These are phyloP conservation scores for Gambusia holbrooki DNA, from an alignment of 2,113 vertebrate species.

Conservation along the genomic window DNA sequence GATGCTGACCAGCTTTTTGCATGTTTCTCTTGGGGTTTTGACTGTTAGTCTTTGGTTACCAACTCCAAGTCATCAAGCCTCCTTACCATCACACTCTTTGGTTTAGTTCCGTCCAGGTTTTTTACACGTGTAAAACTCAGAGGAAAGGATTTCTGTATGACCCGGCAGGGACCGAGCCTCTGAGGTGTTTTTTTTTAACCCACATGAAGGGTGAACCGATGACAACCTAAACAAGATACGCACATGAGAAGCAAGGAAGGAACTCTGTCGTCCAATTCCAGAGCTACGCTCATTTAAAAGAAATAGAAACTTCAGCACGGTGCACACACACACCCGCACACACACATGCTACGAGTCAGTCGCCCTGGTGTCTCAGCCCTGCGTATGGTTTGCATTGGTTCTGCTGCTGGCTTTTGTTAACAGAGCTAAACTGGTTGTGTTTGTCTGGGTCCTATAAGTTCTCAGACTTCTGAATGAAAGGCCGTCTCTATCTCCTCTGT, in stretches of 20 bases:
- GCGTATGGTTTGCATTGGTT: constrained; percentile 75
- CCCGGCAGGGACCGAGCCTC: constrained; percentile 13
- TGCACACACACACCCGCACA: constrained; percentile 25
- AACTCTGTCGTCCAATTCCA: constrained; percentile 20
- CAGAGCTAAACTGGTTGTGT: constrained; percentile 65
- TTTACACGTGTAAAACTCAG: not conserved
- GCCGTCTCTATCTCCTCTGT: constrained; percentile 24
- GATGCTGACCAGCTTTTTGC: too few relatives aligned
- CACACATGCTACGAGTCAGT: constrained; percentile 29
- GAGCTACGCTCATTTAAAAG: constrained; percentile 27
- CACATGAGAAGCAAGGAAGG: constrained; percentile 31
- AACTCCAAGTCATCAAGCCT: too few relatives aligned
- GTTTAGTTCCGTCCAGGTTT: constrained; percentile 11
- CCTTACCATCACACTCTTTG: not conserved
- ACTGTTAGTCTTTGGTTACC: too few relatives aligned
- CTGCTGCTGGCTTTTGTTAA: constrained; percentile 75
- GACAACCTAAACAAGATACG: constrained; percentile 64
- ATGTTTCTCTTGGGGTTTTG: too few relatives aligned
- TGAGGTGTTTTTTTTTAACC: constrained; percentile 48
- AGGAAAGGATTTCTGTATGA: constrained; percentile 51
- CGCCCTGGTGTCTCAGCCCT: constrained; percentile 33
- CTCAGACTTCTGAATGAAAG: constrained; percentile 64
- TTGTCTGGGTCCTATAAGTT: constrained; percentile 54
- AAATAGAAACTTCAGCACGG: constrained; percentile 52
- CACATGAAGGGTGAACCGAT: constrained; percentile 43